Evolutionary conservation across 2,113 vertebrate genomes (phyloP).

Genomic region (Brienomyrus brachyistius): DNA sequence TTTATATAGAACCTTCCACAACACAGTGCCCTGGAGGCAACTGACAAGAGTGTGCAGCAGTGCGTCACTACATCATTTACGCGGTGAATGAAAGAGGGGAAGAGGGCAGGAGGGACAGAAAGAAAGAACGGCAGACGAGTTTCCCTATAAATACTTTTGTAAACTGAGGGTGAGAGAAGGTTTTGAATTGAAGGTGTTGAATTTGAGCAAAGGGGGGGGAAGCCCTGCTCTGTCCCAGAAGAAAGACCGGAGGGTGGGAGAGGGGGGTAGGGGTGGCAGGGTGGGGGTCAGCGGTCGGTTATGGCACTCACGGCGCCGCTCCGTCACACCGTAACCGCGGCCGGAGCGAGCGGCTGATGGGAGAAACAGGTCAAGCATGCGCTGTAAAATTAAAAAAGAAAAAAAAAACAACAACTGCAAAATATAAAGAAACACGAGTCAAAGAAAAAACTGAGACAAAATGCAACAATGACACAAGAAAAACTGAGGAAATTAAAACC

Average conservation of each 20-base stretch:
- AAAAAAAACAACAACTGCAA: constrained; percentile 64
- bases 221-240: neutral
- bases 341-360: constrained; percentile 63
- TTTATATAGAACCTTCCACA: neutral
- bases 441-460: constrained; percentile 44
- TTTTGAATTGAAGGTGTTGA: neutral
- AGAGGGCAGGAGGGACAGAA: neutral
- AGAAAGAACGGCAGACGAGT: neutral
- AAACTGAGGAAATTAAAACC: constrained; percentile 19
- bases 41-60: neutral
- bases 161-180: neutral
- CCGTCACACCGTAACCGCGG: constrained; percentile 50
- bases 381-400: constrained; percentile 75
- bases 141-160: neutral
- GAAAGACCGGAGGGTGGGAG: neutral
- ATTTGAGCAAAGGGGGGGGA: neutral
- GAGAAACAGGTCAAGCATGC: constrained; percentile 74
- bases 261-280: neutral
- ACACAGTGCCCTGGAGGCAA: neutral
- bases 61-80: neutral
- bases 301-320: constrained; percentile 70
- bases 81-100: neutral
- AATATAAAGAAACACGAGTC: constrained; percentile 66
- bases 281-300: constrained; percentile 46
- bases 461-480: constrained; percentile 38